These are phyloP conservation scores for Tupaia tana DNA, from an alignment of 2,113 vertebrate species.

Conservation along the genomic window DNA sequence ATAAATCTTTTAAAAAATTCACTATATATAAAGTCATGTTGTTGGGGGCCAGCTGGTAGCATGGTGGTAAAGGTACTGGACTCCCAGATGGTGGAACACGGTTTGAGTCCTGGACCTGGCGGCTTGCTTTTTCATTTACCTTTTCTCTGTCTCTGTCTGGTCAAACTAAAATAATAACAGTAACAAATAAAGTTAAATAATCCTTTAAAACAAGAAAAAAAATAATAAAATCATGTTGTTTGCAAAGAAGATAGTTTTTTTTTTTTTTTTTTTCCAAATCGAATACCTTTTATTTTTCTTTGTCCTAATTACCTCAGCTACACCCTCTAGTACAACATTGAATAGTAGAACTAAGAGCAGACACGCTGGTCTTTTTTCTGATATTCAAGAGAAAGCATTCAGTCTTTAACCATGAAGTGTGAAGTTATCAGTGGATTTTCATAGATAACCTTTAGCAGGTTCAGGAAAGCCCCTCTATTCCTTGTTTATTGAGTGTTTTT, in stretches of 20 bases:
- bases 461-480: background rate
- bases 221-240: background rate
- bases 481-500: background rate
- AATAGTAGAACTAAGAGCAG: background rate
- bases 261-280: background rate
- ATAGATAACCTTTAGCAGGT: background rate
- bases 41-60: too few species aligned
- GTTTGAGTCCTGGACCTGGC: too few species aligned
- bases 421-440: background rate
- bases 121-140: too few species aligned
- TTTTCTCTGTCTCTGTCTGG: too few species aligned
- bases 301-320: background rate
- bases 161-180: too few species aligned
- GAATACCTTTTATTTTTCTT: background rate
- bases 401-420: background rate
- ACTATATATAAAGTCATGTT: too few species aligned
- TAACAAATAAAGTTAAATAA: too few species aligned
- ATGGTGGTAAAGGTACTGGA: too few species aligned
- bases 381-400: background rate
- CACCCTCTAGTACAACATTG: background rate
- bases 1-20: too few species aligned
- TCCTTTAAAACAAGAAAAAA: too few species aligned
- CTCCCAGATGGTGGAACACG: too few species aligned
- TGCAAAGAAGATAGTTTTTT: background rate
- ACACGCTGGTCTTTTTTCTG: background rate